Evolutionary conservation across 2,113 vertebrate species (phyloP).

Genomic region (Leucopsar rothschildi): DNA sequence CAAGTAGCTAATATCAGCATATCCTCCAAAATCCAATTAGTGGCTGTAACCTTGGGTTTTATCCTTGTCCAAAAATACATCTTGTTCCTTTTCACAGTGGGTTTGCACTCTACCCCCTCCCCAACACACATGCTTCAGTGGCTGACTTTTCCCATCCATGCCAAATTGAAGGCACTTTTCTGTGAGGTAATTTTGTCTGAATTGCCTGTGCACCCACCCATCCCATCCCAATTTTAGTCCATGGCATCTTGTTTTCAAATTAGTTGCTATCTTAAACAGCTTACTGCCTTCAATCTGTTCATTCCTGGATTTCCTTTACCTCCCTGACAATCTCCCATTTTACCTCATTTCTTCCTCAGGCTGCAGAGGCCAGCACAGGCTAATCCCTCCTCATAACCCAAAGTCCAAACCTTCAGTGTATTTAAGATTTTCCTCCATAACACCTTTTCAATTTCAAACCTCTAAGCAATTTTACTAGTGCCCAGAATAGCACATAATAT

Average conservation of each 20-base stretch:
- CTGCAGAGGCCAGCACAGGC: constrained; percentile 4
- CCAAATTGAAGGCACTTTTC: constrained; percentile 8
- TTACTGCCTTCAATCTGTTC: constrained; percentile 35
- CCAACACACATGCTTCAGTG: neutral
- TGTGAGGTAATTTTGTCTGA: constrained; percentile 27
- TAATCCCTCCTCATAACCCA: constrained; percentile 30
- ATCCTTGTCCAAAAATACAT: neutral
- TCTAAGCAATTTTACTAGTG: neutral
- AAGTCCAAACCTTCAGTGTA: neutral
- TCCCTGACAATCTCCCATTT: constrained; percentile 19
- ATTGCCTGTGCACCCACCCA: constrained; percentile 47
- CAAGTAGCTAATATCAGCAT: constrained; percentile 21
- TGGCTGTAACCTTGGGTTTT: constrained; percentile 27
- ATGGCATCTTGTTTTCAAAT: constrained; percentile 50
- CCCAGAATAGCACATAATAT: neutral
- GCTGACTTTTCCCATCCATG: neutral
- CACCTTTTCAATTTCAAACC: constrained; percentile 29
- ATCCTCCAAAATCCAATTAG: constrained; percentile 55
- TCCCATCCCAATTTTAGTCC: constrained; percentile 32
- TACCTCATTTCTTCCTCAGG: neutral
- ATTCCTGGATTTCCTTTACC: neutral
- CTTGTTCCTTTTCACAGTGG: neutral
- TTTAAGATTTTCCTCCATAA: constrained; percentile 13
- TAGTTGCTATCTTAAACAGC: constrained; percentile 45
- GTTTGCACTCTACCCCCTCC: neutral